phyloP scores from a whole-genome alignment of 1,140 invertebrate species.

The Procambarus virginalis region DNA sequence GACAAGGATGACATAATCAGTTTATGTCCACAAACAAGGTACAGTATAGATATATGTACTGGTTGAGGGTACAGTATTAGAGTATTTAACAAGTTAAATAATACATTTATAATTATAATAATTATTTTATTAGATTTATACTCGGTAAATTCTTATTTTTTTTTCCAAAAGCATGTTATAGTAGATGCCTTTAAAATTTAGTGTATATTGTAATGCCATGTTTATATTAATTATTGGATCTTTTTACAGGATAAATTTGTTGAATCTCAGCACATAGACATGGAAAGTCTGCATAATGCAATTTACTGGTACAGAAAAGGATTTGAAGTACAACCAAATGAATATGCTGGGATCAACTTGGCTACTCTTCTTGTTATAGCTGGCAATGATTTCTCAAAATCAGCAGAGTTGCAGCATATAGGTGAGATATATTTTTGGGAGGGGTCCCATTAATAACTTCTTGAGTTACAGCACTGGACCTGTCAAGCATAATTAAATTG shows the following conservation, averaged over 20 bases:
- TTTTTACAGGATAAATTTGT: slow-evolving; percentile 92
- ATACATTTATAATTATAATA: no score
- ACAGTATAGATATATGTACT: no score
- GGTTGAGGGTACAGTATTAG: no score
- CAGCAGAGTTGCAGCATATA: slow-evolving; percentile 71
- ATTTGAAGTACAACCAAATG: slow-evolving; percentile 98
- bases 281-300: slow-evolving; percentile 90
- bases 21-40: no score
- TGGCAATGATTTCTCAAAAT: slow-evolving; percentile 80
- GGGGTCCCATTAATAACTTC: no score
- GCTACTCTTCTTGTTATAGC: slow-evolving; percentile 98
- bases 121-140: no score
- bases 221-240: not conserved
- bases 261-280: slow-evolving; percentile 93
- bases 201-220: not conserved
- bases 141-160: no score
- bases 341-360: slow-evolving; percentile 99
- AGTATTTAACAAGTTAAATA: no score
- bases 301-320: slow-evolving; percentile 99
- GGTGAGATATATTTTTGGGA: slow-evolving; percentile 43
- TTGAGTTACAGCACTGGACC: no score
- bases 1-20: no score
- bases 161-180: no score
- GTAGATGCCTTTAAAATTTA: not conserved
- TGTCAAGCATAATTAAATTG: no score